Evolutionary conservation across 2,797 vertebrate genomes (phyloP).

Genomic region (Thunnus albacares): DNA sequence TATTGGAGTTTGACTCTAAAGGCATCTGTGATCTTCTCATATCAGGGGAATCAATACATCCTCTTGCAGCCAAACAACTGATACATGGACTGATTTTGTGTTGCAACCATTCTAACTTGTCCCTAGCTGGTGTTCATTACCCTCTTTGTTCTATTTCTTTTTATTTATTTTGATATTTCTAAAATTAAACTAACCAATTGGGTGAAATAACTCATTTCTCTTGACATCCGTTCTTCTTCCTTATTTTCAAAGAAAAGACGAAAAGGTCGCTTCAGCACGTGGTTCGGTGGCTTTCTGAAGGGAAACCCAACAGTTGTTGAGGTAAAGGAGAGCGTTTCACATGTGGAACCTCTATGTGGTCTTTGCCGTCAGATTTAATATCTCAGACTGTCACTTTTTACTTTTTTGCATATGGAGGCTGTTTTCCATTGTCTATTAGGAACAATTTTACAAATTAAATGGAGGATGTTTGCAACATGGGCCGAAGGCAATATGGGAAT

Average conservation of each 20-base stretch:
- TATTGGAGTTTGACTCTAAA: too few species aligned
- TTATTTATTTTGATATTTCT: not conserved
- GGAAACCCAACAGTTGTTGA: slow-evolving; percentile 33
- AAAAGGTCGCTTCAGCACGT: slow-evolving; percentile 6
- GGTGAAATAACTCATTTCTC: not conserved
- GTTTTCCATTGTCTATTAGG: slow-evolving; percentile 52
- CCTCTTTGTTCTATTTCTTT: not conserved
- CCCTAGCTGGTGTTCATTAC: not conserved
- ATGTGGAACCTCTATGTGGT: slow-evolving; percentile 45
- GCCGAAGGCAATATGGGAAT: slow-evolving; percentile 31
- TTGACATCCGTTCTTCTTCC: not conserved
- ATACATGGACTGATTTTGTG: not conserved
- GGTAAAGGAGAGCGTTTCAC: slow-evolving; percentile 31
- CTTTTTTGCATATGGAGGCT: slow-evolving; percentile 42
- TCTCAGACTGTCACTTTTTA: slow-evolving; percentile 37
- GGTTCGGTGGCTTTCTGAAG: slow-evolving; percentile 31
- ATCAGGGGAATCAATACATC: not conserved
- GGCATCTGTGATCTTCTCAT: not conserved
- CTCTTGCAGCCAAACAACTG: not conserved
- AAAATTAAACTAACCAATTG: not conserved
- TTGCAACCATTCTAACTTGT: not conserved
- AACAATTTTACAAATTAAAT: slow-evolving; percentile 43
- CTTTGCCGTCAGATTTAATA: slow-evolving; percentile 33
- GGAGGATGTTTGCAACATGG: slow-evolving; percentile 40
- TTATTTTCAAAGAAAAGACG: not conserved